phyloP scores from a whole-genome alignment of 2,113 vertebrate genomes.

The Astur gentilis region DNA sequence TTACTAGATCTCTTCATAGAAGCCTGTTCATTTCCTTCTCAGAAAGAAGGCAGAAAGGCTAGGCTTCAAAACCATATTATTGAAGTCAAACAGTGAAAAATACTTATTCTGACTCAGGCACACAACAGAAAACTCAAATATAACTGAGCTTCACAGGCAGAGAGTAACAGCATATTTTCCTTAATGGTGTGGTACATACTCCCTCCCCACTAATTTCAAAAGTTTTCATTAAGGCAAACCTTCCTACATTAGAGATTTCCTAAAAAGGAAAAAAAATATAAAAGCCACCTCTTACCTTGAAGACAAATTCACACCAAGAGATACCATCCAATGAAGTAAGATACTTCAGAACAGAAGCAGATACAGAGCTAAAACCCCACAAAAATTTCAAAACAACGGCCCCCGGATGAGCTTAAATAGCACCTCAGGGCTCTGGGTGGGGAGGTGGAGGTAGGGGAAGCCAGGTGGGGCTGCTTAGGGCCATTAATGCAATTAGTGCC shows the following conservation, averaged over 20 bases:
- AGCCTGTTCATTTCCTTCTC: neutral
- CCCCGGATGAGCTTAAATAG: neutral
- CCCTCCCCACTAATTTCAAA: neutral
- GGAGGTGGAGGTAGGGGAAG: neutral
- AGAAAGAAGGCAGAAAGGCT: neutral
- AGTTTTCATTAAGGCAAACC: fast-evolving
- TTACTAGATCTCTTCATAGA: neutral
- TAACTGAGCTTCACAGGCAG: neutral
- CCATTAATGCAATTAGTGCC: neutral
- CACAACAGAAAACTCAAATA: neutral
- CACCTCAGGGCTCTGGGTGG: neutral
- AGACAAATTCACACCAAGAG: fast-evolving
- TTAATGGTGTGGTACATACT: neutral
- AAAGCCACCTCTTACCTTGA: neutral
- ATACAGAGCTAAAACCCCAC: fast-evolving
- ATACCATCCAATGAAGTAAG: fast-evolving
- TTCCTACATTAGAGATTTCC: fast-evolving
- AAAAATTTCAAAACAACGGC: fast-evolving
- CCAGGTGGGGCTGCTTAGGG: neutral
- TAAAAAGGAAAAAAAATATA: neutral
- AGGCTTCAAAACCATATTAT: neutral
- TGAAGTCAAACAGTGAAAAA: neutral
- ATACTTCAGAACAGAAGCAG: fast-evolving
- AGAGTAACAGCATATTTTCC: neutral
- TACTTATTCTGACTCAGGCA: neutral